A percentile compares a stretch with the other conserved stretches of the same genome.
Evolutionary conservation across 2,113 vertebrate species (phyloP).

Genomic region (Rhodinocichla rosea): DNA sequence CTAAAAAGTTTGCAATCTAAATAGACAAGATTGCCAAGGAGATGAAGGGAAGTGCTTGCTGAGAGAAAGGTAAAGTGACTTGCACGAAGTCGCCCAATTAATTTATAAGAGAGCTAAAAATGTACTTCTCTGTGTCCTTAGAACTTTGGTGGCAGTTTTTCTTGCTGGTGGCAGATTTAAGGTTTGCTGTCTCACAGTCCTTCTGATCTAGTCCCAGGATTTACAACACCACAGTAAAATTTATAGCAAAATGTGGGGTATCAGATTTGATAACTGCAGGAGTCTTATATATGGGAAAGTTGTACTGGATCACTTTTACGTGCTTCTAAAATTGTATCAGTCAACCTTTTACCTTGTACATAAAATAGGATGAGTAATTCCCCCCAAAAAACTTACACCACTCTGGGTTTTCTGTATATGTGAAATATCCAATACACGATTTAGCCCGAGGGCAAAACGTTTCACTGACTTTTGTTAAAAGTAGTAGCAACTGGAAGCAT

Average conservation of each 20-base stretch:
- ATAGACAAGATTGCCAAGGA: not conserved
- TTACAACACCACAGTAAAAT: not conserved
- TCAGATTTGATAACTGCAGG: not conserved
- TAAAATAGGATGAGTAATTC: not conserved
- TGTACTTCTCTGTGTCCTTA: not conserved
- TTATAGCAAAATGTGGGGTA: not conserved
- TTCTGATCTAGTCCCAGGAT: not conserved
- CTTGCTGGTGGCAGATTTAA: constrained; percentile 13
- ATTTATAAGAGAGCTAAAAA: not conserved
- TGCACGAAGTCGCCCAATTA: not conserved
- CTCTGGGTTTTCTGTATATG: not conserved
- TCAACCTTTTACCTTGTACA: not conserved
- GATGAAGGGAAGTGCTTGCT: not conserved
- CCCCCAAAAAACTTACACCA: not conserved
- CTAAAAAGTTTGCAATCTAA: not conserved
- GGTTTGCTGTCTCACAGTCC: not conserved
- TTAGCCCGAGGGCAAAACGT: not conserved
- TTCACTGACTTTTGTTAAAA: not conserved
- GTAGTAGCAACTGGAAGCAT: not conserved
- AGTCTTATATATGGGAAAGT: not conserved
- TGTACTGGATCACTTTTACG: not conserved
- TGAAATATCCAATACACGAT: not conserved
- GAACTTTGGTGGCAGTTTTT: not conserved
- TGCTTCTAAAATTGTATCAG: not conserved
- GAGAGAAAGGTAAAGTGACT: not conserved